Conservation (phyloP, 2,888 invertebrate species). For the Xylota sylvarum region DNA sequence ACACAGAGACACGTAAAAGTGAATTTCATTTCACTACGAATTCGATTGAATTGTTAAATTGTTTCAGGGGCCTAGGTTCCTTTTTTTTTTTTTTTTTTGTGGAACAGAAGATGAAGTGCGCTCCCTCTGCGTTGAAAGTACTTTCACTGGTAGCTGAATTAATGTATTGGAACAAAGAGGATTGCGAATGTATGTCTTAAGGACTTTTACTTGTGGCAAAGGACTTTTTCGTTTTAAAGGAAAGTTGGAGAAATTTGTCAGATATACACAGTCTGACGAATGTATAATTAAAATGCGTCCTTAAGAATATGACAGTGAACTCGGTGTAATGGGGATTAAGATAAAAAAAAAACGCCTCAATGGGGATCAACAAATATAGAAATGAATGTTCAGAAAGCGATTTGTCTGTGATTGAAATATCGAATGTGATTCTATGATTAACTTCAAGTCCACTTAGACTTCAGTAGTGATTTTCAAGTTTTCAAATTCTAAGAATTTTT, state of each 20-base stretch:
- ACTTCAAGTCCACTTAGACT: no score
- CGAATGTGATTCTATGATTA: no score
- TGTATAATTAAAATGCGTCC: slow-evolving; percentile 22
- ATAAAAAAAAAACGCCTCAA: slow-evolving; percentile 4
- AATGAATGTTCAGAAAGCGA: not conserved
- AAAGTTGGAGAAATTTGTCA: not conserved
- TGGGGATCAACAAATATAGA: not conserved
- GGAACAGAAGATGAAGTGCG: slow-evolving; percentile 24
- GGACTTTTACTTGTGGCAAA: slow-evolving; percentile 34
- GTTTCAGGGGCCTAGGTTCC: slow-evolving; percentile 39
- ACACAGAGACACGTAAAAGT: slow-evolving; percentile 41
- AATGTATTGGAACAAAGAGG: slow-evolving; percentile 70
- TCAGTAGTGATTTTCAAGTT: no score
- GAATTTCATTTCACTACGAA: slow-evolving; percentile 61
- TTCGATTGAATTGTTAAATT: slow-evolving; percentile 72
- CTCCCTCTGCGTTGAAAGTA: slow-evolving; percentile 33
- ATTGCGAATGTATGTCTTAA: slow-evolving; percentile 48
- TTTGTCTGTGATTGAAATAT: not conserved
- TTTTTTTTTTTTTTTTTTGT: slow-evolving; percentile 1
- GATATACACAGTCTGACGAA: not conserved
- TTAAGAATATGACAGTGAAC: not conserved
- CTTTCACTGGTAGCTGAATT: slow-evolving; percentile 51
- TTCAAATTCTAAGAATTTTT: no score
- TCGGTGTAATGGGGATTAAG: slow-evolving; percentile 16
- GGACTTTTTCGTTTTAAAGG: not conserved